Evolutionary conservation across 2,888 invertebrate genomes (phyloP), one percentile per base, ranked within the genome.

Genomic region (Microdon myrmicae): DNA sequence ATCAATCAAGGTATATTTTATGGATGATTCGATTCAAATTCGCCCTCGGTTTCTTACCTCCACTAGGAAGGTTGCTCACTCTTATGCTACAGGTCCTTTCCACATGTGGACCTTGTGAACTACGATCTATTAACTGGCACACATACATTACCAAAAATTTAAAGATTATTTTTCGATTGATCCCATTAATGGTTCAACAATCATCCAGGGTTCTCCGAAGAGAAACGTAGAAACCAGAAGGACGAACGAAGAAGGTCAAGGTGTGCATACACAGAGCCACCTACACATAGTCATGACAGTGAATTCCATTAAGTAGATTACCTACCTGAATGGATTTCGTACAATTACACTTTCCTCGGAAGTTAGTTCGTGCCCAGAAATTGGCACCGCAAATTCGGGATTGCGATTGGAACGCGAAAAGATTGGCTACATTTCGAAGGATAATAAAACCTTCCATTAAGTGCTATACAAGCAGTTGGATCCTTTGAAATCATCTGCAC

Each of bases 251-350:
- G 49, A 64, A 64, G 64, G 58, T 58, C 64, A 64, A 64, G 58
- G 64, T 35, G n/a, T n/a, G 45, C 51, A 35, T 32, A 35, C 49
- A 28, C 43, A 41, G 17, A 6, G n/a, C n/a, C n/a, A n/a, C n/a
- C n/a, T n/a, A n/a, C n/a, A n/a, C n/a, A n/a, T n/a, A n/a, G n/a
- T n/a, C n/a, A 43, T 28, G 49, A 22, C 34, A 51, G 56, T 34
- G 25, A 38, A 66, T 48, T 66, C 66, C 66, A 66, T 66, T 66
- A 66, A 66, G 54, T 54, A 59, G 59, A 66, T 66, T 66, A 66
- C 59, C 59, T 59, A 48, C 66, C 59, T 66, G 64, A 64, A 58
- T 53, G 64, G 58, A 47, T 58, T 64, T 64, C 41, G 37, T 47
- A 53, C 51, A 64, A 64, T 58, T 51, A 43, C 64, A 37, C 58